Percentiles rank a stretch among this genome's conserved stretches.
These are phyloP conservation scores for Balanococcus diminutus DNA, from an alignment of 2,888 invertebrate species.

Conservation along the genomic window DNA sequence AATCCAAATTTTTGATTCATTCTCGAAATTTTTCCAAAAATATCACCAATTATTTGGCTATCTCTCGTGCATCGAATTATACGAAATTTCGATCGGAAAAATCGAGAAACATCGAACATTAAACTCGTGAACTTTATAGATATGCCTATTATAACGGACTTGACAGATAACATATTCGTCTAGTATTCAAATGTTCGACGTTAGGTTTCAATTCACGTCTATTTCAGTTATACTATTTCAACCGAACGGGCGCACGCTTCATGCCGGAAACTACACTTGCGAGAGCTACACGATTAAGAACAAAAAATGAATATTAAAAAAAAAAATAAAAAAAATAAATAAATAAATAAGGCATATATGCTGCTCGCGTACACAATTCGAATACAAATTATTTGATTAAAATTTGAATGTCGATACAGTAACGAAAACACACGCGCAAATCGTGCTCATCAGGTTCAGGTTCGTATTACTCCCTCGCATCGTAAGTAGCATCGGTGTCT, in stretches of 20 bases:
- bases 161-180: slow-evolving; percentile 13
- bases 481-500: slow-evolving; percentile 9
- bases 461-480: slow-evolving; percentile 46
- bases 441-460: slow-evolving; percentile 34
- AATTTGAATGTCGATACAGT: slow-evolving; percentile 44
- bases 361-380: not conserved
- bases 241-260: slow-evolving; percentile 48
- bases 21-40: no score
- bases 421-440: slow-evolving; percentile 41
- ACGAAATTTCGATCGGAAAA: not conserved
- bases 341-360: slow-evolving; percentile 21
- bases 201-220: slow-evolving; percentile 49
- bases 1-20: no score
- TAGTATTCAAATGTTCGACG: not conserved
- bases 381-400: slow-evolving; percentile 47
- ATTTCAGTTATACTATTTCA: slow-evolving; percentile 28
- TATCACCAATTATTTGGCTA: no score
- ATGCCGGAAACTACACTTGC: slow-evolving; percentile 48
- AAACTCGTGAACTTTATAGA: not conserved
- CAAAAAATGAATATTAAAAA: slow-evolving; percentile 41
- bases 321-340: not conserved
- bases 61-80: no score
- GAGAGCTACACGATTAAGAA: slow-evolving; percentile 45
- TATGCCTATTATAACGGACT: not conserved
- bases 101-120: not conserved